These are phyloP conservation scores for Dendroctonus ponderosae DNA, from an alignment of 1,140 invertebrate species.

Conservation along the genomic window DNA sequence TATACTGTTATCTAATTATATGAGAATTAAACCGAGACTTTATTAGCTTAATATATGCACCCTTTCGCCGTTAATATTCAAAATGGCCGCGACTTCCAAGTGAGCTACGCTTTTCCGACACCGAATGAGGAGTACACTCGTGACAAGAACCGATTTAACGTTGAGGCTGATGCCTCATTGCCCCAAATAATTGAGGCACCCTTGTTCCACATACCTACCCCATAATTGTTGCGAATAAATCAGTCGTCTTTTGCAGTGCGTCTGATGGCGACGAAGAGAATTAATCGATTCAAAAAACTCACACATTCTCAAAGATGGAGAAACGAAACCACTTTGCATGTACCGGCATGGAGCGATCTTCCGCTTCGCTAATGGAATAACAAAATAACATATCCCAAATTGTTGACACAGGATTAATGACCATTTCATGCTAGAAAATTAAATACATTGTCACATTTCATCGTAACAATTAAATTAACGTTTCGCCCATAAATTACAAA, in stretches of 20 bases:
- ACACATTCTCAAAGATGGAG: too few relatives aligned
- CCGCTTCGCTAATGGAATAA: constrained; percentile 8
- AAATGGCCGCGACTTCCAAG: too few relatives aligned
- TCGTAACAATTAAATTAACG: constrained; percentile 24
- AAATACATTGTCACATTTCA: constrained; percentile 24
- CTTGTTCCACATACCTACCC: too few relatives aligned
- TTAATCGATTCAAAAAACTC: too few relatives aligned
- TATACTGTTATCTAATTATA: constrained; percentile 8
- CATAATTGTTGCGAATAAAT: too few relatives aligned
- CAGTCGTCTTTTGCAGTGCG: too few relatives aligned
- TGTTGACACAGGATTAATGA: constrained; percentile 14
- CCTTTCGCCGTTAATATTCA: not conserved
- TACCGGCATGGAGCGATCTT: not conserved
- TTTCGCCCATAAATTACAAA: constrained; percentile 17
- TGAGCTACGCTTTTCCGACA: too few relatives aligned
- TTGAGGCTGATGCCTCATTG: too few relatives aligned
- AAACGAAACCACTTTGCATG: not conserved
- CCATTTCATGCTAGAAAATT: constrained; percentile 16
- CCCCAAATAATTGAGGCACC: too few relatives aligned
- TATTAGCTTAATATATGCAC: constrained; percentile 13
- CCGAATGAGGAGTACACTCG: too few relatives aligned
- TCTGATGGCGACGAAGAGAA: too few relatives aligned
- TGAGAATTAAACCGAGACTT: constrained; percentile 9
- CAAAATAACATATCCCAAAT: constrained; percentile 17
- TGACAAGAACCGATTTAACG: too few relatives aligned